phyloP scores from a whole-genome alignment of 1,140 invertebrate species.

The Aphaenogaster ashmeadi region DNA sequence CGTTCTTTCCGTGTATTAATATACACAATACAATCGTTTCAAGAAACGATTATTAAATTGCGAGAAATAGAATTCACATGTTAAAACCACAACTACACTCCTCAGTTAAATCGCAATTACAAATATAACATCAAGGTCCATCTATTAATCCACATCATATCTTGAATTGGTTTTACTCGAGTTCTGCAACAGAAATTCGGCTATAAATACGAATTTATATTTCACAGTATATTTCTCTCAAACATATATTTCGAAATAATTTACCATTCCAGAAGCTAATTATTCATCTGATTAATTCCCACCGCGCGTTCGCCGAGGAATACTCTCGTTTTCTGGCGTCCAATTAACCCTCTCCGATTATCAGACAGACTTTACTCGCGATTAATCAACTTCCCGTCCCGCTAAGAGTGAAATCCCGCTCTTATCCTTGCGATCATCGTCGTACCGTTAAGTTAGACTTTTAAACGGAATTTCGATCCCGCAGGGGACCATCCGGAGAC shows the following conservation, averaged over 20 bases:
- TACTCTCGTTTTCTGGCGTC: slow-evolving; percentile 1
- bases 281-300: slow-evolving; percentile 64
- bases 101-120: neutral
- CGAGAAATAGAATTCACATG: neutral
- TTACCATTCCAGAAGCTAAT: slow-evolving; percentile 63
- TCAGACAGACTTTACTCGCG: slow-evolving; percentile 12
- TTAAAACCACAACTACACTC: neutral
- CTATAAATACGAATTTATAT: neutral
- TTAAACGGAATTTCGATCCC: slow-evolving; percentile 51
- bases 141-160: neutral
- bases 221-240: neutral
- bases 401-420: slow-evolving; percentile 28
- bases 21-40: neutral
- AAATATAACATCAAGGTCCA: neutral
- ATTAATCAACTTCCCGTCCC: slow-evolving; percentile 16
- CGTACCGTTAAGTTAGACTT: slow-evolving; percentile 6
- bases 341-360: slow-evolving; percentile 37
- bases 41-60: neutral
- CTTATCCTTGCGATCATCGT: neutral
- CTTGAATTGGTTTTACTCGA: neutral
- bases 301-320: neutral
- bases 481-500: slow-evolving; percentile 85
- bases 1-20: neutral
- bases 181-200: neutral
- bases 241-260: slow-evolving; percentile 46